phyloP scores from a whole-genome alignment of 2,113 vertebrate species.

The Rhombomys opimus region DNA sequence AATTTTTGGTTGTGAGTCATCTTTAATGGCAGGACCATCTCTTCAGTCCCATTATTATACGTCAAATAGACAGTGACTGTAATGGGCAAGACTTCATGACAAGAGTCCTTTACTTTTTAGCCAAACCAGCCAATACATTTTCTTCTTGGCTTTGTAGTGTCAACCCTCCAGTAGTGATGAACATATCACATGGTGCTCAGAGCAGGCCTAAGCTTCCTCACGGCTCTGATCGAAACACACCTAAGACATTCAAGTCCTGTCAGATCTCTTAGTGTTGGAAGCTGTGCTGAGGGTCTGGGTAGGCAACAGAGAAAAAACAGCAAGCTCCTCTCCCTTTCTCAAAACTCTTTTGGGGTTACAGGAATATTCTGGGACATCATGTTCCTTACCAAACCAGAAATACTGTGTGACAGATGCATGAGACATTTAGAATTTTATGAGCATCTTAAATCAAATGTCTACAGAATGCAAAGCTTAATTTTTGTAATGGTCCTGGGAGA shows the following conservation, averaged over 20 bases:
- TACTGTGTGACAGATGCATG: neutral
- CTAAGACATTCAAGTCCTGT: neutral
- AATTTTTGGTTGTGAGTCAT: neutral
- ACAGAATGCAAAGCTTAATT: conserved; percentile 28
- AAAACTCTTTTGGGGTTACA: neutral
- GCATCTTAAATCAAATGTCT: conserved; percentile 34
- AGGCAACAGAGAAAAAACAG: neutral
- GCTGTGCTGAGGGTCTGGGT: neutral
- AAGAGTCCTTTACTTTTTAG: neutral
- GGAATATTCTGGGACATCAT: neutral
- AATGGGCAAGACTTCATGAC: rapidly evolving
- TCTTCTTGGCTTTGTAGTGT: neutral
- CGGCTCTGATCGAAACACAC: neutral
- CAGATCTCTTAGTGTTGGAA: neutral
- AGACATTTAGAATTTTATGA: conserved; percentile 41
- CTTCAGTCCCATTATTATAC: too few relatives aligned
- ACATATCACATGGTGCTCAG: neutral
- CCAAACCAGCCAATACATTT: neutral
- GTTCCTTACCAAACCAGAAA: neutral
- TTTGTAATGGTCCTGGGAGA: conserved; percentile 10
- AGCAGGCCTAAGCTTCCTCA: neutral
- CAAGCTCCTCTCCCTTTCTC: neutral
- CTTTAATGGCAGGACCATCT: neutral
- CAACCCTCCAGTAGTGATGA: neutral
- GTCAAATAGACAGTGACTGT: too few relatives aligned